Evolutionary conservation across 2,888 invertebrate genomes (phyloP).

Genomic region (Fragum fragum): DNA sequence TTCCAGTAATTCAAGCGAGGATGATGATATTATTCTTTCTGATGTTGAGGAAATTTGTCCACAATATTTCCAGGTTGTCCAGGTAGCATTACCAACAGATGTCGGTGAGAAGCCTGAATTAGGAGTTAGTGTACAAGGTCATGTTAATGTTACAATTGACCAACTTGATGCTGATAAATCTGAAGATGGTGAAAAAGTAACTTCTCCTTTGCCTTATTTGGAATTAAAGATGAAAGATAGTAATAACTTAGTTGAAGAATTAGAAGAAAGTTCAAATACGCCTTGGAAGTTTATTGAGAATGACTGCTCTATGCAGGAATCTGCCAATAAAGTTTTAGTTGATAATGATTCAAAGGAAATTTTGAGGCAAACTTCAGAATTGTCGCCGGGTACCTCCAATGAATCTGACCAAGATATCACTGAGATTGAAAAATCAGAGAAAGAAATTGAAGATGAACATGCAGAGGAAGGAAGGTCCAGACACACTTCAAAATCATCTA

Average conservation of each 20-base stretch:
- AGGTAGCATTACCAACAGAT: background rate
- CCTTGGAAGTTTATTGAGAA: too few species aligned
- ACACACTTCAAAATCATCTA: background rate
- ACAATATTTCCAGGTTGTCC: background rate
- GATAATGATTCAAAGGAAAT: too few species aligned
- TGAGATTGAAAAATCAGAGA: background rate
- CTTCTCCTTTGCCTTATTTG: too few species aligned
- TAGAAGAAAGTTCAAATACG: too few species aligned
- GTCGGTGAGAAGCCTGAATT: background rate
- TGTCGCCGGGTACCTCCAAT: background rate
- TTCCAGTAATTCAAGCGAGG: background rate
- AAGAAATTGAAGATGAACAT: background rate
- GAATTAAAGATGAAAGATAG: too few species aligned
- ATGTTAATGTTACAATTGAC: background rate
- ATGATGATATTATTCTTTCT: background rate
- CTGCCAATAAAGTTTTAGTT: too few species aligned
- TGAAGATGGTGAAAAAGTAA: background rate
- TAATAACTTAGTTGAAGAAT: too few species aligned
- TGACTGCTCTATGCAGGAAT: too few species aligned
- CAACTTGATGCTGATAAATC: background rate
- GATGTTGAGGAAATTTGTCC: background rate
- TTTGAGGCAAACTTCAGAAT: too few species aligned
- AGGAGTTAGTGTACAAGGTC: background rate
- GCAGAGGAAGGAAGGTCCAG: too few species aligned
- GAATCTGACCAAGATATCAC: slow-evolving; percentile 9